Percentiles rank a stretch among this genome's conserved stretches.
Conservation (phyloP, 1,140 invertebrate species). For the Nephotettix cincticeps region DNA sequence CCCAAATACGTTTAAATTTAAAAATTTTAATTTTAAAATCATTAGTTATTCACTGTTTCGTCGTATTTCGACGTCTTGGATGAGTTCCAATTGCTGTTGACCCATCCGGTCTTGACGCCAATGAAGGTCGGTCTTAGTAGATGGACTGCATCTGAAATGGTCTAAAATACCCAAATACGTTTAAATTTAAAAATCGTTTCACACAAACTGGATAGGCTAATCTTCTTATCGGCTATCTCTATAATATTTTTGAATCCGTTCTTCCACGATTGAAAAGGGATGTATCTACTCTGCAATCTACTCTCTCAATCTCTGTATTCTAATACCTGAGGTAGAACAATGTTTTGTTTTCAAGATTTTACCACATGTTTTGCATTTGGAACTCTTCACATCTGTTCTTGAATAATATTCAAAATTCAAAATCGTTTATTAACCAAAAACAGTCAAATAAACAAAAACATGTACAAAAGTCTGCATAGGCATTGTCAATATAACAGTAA, state of each 20-base stretch:
- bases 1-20: not conserved
- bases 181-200: too few relatives aligned
- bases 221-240: not conserved
- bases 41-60: not conserved
- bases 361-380: too few relatives aligned
- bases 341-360: too few relatives aligned
- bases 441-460: too few relatives aligned
- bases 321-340: too few relatives aligned
- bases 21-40: not conserved
- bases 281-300: not conserved
- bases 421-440: too few relatives aligned
- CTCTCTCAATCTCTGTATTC: too few relatives aligned
- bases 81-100: not conserved
- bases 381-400: too few relatives aligned
- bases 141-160: slow-evolving; percentile 16
- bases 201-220: not conserved
- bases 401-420: too few relatives aligned
- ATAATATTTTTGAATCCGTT: not conserved
- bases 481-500: too few relatives aligned
- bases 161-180: not conserved
- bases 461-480: too few relatives aligned
- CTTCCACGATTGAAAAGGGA: not conserved
- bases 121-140: slow-evolving; percentile 17
- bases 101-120: slow-evolving; percentile 17
- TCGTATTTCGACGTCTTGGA: not conserved